A percentile compares a stretch with the other conserved stretches of the same genome.
phyloP scores from a whole-genome alignment of 2,888 invertebrate genomes.

The Pteria penguin region DNA sequence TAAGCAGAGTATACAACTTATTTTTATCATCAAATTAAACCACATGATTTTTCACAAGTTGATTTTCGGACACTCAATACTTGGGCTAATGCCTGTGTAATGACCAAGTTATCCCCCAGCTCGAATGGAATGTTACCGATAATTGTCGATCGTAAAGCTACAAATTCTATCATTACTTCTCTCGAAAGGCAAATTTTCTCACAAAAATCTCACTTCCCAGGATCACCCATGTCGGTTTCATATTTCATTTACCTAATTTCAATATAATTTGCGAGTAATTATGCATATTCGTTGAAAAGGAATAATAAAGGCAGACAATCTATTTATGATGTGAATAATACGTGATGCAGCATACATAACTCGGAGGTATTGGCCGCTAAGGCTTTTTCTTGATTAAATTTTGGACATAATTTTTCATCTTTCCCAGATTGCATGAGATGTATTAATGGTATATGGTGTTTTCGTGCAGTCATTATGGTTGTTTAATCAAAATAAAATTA shows the following conservation, averaged over 20 bases:
- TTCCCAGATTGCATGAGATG: neutral
- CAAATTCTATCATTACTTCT: neutral
- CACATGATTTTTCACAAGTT: too few species aligned
- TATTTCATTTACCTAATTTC: constrained; percentile 24
- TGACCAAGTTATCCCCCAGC: too few species aligned
- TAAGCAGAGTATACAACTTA: too few species aligned
- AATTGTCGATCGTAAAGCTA: neutral
- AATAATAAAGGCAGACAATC: constrained; percentile 13
- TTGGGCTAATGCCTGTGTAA: too few species aligned
- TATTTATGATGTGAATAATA: constrained; percentile 15
- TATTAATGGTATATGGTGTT: neutral
- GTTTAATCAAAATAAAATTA: neutral
- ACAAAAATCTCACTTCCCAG: neutral
- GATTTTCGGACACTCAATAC: too few species aligned
- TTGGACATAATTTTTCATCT: neutral
- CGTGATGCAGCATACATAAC: constrained; percentile 22
- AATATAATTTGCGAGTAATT: constrained; percentile 24
- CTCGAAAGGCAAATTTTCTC: neutral
- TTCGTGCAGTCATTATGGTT: neutral
- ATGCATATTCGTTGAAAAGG: constrained; percentile 7
- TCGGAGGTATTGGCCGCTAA: neutral
- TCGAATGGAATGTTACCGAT: too few species aligned
- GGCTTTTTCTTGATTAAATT: neutral
- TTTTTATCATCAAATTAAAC: too few species aligned
- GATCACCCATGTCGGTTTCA: constrained; percentile 5